Evolutionary conservation across 1,140 invertebrate genomes (phyloP).

Genomic region (Cyclargus thomasi): DNA sequence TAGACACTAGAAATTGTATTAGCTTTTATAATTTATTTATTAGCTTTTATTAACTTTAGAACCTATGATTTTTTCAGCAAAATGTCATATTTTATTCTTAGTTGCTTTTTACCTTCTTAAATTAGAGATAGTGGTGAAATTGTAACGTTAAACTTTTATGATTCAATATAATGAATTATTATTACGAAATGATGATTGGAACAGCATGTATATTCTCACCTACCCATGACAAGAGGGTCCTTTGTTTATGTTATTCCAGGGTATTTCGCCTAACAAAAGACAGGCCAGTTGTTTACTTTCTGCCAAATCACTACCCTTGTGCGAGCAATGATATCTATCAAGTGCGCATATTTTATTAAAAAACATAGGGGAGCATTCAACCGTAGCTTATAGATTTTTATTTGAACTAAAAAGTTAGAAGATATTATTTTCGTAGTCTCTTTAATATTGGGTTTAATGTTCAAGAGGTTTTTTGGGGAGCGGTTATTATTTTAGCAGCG

Average conservation of each 20-base stretch:
- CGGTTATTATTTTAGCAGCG: constrained; percentile 48
- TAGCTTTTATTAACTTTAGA: too few species aligned
- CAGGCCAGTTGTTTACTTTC: constrained; percentile 62
- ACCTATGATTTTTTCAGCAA: too few species aligned
- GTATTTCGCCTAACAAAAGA: constrained; percentile 61
- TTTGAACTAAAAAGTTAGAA: constrained; percentile 19
- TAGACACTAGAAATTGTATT: too few species aligned
- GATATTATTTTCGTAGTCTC: not conserved
- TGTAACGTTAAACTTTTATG: too few species aligned
- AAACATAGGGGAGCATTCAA: constrained; percentile 50
- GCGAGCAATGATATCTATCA: constrained; percentile 61
- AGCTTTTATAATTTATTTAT: too few species aligned
- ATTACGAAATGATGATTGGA: constrained; percentile 2
- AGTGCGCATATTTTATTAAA: constrained; percentile 65
- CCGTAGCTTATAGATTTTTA: constrained; percentile 24
- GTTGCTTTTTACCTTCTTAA: too few species aligned
- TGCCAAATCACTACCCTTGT: constrained; percentile 66
- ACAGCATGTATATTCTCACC: constrained; percentile 52
- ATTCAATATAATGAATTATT: too few species aligned
- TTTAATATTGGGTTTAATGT: constrained; percentile 20
- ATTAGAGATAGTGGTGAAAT: too few species aligned
- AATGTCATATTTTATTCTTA: too few species aligned
- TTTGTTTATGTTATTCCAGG: constrained; percentile 68
- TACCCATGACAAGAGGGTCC: constrained; percentile 48
- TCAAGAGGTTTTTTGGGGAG: constrained; percentile 22